Conservation (phyloP, 2,888 invertebrate species). For the Lepidocyrtinus sp. region DNA sequence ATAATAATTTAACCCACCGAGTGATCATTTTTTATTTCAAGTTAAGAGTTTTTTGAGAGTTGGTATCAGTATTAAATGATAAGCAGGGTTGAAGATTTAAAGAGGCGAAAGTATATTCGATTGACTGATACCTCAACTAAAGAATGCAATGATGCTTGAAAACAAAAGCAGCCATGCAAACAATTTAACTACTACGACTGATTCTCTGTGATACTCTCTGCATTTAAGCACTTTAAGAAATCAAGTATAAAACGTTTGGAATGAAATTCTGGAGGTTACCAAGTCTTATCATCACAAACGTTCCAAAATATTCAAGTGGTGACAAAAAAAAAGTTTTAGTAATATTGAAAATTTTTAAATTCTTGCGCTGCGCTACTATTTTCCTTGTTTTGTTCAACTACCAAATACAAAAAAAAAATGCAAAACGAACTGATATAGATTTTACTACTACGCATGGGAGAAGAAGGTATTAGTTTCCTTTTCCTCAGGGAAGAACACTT, state of each 20-base stretch:
- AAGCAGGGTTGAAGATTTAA: too few species aligned
- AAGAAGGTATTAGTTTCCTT: neutral
- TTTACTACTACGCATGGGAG: constrained; percentile 3
- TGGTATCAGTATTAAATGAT: too few species aligned
- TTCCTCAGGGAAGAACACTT: neutral
- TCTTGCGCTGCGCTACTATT: constrained; percentile 14
- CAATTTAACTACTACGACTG: too few species aligned
- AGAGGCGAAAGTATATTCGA: too few species aligned
- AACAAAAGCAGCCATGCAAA: too few species aligned
- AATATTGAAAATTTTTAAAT: neutral
- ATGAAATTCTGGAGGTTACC: constrained; percentile 42
- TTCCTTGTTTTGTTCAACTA: neutral
- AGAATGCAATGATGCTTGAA: too few species aligned
- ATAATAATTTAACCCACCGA: too few species aligned
- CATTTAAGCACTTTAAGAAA: constrained; percentile 61
- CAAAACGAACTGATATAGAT: neutral
- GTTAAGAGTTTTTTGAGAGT: too few species aligned
- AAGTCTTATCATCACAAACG: too few species aligned
- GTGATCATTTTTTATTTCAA: too few species aligned
- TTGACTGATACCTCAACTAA: too few species aligned
- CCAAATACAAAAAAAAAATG: neutral
- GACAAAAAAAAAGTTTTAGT: neutral
- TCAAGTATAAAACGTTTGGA: constrained; percentile 13
- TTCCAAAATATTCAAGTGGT: too few species aligned
- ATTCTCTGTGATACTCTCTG: constrained; percentile 71